Base-by-base conservation (phyloP, 2,113 vertebrate species). In the Phodopus roborovskii region DNA sequence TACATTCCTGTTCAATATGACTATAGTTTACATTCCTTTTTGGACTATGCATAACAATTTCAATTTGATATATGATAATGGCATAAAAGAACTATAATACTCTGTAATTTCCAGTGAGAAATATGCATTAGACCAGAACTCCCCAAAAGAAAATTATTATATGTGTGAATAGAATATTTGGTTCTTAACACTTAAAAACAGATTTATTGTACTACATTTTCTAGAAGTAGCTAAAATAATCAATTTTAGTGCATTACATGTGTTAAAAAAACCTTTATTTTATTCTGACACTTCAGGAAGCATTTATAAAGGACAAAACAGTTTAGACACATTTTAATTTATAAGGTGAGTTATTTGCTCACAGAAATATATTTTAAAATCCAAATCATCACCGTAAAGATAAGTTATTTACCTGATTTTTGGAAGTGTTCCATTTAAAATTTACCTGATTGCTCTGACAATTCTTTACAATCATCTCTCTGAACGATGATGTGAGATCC, bases 381-480 rank as follows among this genome's bases (percentile, higher is more conserved):
- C 53, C 39, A 12, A 97, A 94, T 85, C 71, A 75, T 92, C 92
- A 60, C 5, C 17, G 94, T 95, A 95, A 81, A 95, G 66, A 85
- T 95, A 45, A 89, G 79, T 36, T 78, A 74, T 94, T 98, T 97
- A 64, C 77, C 19, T 90, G 7, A 64, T 28, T 96, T 42, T 94
- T 95, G 84, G 84, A 42, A 64, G 20, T 45, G 33, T 95, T 48
- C 45, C 91, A 91, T 98, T 96, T 97, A 97, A 98, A 97, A 96
- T 92, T 96, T 98, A 74, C 82, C 84, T 97, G 39, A 91, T 98
- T 97, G 93, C 92, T 90, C n/a, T 50, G 82, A 96, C 96, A 94
- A 94, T 92, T 97, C 98, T 97, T 96, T 97, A 60, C 92, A 78
- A 94, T 97, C 96, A 84, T 68, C 68, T 97, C 89, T 97, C 92